Evolutionary conservation across 2,888 invertebrate genomes (phyloP).

Genomic region (Actias luna): DNA sequence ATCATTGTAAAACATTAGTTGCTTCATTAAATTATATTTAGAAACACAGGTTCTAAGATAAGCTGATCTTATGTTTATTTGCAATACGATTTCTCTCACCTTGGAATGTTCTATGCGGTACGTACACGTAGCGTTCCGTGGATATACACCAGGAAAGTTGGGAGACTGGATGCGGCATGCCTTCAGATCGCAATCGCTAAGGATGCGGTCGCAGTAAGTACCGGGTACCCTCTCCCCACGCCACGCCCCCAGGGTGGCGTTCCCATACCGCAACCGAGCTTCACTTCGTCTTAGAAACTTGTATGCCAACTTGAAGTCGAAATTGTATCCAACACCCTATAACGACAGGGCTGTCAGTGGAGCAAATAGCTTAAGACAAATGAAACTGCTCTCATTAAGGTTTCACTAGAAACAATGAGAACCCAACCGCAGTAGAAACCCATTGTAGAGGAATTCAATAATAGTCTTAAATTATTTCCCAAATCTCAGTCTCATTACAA

Average conservation of each 20-base stretch:
- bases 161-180: constrained; percentile 91
- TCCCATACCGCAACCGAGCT: constrained; percentile 89
- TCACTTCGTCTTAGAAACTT: constrained; percentile 90
- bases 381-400: constrained; percentile 16
- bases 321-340: constrained; percentile 89
- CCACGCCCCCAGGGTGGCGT: constrained; percentile 87
- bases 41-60: neutral
- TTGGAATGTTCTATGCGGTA: constrained; percentile 86
- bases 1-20: too few relatives aligned
- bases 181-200: constrained; percentile 88
- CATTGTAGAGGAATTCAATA: neutral
- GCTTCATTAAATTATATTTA: too few relatives aligned
- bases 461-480: neutral
- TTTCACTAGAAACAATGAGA: constrained; percentile 4
- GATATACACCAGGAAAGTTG: constrained; percentile 95
- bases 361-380: constrained; percentile 20
- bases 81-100: constrained; percentile 43
- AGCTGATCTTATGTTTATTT: constrained; percentile 9
- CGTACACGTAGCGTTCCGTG: constrained; percentile 91
- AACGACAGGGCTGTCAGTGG: constrained; percentile 44
- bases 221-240: constrained; percentile 88
- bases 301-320: constrained; percentile 92
- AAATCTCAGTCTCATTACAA: neutral
- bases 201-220: constrained; percentile 90
- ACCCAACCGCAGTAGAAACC: neutral